Base-by-base conservation (phyloP, 2,113 vertebrate genomes). In the Pollachius pollachius region DNA sequence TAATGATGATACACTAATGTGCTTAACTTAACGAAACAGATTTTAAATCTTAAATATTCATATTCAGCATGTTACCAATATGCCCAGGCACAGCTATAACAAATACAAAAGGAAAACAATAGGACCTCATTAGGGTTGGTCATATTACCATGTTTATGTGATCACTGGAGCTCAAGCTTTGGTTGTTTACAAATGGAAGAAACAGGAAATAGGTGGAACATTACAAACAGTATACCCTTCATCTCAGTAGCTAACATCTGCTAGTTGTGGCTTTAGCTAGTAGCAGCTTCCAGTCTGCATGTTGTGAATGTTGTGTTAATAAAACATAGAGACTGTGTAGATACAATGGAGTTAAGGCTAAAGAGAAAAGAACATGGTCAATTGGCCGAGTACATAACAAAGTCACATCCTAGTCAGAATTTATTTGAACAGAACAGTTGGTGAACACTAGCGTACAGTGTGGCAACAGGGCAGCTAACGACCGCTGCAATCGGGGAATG, bases 401-500 rank as follows among this genome's bases (percentile, higher is more conserved):
- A 25, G 41, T 48, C 6, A 48, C 12, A 48, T 1, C 0, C 82
- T 75, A 92, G 52, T 92, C 90, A 30, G 79, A 64, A 62, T 81
- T 86, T n/a, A 82, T 71, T 65, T 87, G 85, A 79, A 90, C 80
- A 2, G 85, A 87, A 78, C 92, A 93, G 48, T 89, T 80, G n/a
- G 82, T 92, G 70, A 92, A 91, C 72, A 88, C 74, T 5, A 92
- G 58, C 0, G 58, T 65, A 74, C 91, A 92, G 18, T 77, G 81
- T 2, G 92, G 92, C 63, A 93, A 78, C 72, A 89, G 70, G 3
- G 74, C 82, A 27, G 84, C 81, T 65, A 93, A 76, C 0, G 90
- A 83, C n/a, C 84, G 88, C 16, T 81, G 90, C 30, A 93, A 72
- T 65, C 80, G 78, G 15, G 83, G 84, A 72, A 91, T 84, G 1